Evolutionary conservation across 1,140 invertebrate genomes (phyloP), one percentile per base, ranked within the genome.

Genomic region (Drosophila funebris): DNA sequence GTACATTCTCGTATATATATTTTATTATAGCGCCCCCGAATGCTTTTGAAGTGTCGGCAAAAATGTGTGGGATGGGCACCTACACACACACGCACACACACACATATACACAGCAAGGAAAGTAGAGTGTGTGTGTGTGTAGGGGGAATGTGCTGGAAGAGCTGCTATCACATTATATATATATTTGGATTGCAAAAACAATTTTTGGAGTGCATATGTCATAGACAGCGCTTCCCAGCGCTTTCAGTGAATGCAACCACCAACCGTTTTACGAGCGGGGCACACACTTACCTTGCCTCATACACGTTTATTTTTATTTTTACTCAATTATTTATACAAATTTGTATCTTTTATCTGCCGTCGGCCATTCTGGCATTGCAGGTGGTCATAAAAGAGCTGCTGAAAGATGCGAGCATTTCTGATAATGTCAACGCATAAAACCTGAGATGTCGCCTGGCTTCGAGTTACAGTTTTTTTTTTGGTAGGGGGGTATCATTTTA

Each of bases 341-440:
- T 78, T 79, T 75, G 73, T 88, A 88, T 76, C 60, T 78, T 66
- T 78, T 78, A 78, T 78, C 72, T 62, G 36, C 20, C 22, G 58
- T 76, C 68, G 57, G 36, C 11, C 22, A 54, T 29, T 73, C 48
- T 69, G 76, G 48, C 75, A 76, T 78, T 87, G 82, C 83, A 87
- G 83, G 82, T 87, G 78, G 61, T 56, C 83, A 78, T 87, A 88
- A 87, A 87, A 85, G 41, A 82, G 78, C 63, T 50, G 75, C 72
- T 54, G 79, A 77, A 54, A 71, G 68, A 71, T 66, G 63, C 70
- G 63, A 68, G 70, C 69, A 62, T 78, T 80, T 78, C 81, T 85
- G 76, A 85, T 85, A 85, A 85, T 77, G 73, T 72, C 68, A 61
- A 41, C 53, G 58, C 67, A 85, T 87, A 78, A 85, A 85, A 85